Conservation (phyloP, 2,797 vertebrate genomes). For the Setipinna tenuifilis region DNA sequence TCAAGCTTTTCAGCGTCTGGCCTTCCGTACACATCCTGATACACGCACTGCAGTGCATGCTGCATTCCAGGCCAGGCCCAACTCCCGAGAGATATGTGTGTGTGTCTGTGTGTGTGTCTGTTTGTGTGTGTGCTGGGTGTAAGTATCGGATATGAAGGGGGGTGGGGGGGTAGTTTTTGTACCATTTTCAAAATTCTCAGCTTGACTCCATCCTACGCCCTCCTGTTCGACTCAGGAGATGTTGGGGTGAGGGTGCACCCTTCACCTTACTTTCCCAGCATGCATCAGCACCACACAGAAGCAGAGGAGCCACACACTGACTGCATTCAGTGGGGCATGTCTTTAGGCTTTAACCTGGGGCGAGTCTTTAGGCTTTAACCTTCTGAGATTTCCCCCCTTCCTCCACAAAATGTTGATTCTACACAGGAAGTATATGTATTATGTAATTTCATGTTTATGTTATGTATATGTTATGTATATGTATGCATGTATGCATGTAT, state of each 20-base stretch:
- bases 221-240: slow-evolving; percentile 22
- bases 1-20: slow-evolving; percentile 49
- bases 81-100: too few species aligned
- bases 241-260: background rate
- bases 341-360: background rate
- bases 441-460: too few species aligned
- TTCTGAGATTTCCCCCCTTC: background rate
- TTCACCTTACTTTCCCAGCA: slow-evolving; percentile 29
- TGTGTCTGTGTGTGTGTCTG: too few species aligned
- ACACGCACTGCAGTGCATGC: slow-evolving; percentile 34
- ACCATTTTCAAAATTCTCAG: slow-evolving; percentile 40
- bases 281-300: slow-evolving; percentile 22
- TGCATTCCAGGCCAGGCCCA: background rate
- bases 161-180: slow-evolving; percentile 35
- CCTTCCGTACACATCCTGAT: slow-evolving; percentile 35
- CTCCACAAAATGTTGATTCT: background rate
- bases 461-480: too few species aligned
- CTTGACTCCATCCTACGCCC: slow-evolving; percentile 49
- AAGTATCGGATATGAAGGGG: background rate
- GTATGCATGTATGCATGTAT: too few species aligned
- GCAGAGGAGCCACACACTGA: slow-evolving; percentile 25
- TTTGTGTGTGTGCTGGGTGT: too few species aligned
- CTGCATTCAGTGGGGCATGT: slow-evolving; percentile 37
- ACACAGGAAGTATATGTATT: background rate
- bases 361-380: background rate